Evolutionary conservation across 2,797 vertebrate genomes (phyloP), one percentile per base, ranked within the genome.

Genomic region (Galaxias olidus): DNA sequence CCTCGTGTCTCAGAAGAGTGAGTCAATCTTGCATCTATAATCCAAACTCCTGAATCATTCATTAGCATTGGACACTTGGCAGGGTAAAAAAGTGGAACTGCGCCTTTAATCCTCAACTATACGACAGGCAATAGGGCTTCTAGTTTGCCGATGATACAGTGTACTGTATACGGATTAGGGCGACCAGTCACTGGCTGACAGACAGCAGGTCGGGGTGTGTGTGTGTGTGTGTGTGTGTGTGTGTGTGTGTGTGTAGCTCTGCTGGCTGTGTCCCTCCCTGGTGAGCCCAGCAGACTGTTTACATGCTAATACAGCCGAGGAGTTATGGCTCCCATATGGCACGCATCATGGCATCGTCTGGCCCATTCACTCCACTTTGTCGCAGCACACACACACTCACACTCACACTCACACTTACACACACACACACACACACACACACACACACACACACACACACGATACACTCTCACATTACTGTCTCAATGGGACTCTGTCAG

Each of bases 241-340:
- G 62, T 65, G 61, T 65, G 17, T 52, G 11, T 57, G 30, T 60
- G 52, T 30, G 30, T 30, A 70, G 59, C 11, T 11, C 68, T 70
- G 68, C 73, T 58, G 51, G 63, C 63, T 62, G 72, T 65, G 75
- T 80, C 62, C 46, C 52, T 57, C 65, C 59, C 59, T 71, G 79
- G 63, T 71, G 72, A 80, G 65, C 70, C 77, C 63, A 69, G 55
- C 75, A 85, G 74, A 79, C 78, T 82, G 78, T 86, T 84, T 84
- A 73, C 69, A 65, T 70, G 58, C 77, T 80, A 84, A 87, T 79
- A 69, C 46, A 51, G 71, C 50, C 51, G 61, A 74, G 78, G 83
- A 86, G 77, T 86, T 85, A 84, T 74, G 72, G 65, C 73, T 81
- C 68, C 86, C 87, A 89, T 89, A 89, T 88, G 84, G 83, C 73